Base-by-base conservation (phyloP, 2,888 invertebrate genomes). In the Villa cingulata region DNA sequence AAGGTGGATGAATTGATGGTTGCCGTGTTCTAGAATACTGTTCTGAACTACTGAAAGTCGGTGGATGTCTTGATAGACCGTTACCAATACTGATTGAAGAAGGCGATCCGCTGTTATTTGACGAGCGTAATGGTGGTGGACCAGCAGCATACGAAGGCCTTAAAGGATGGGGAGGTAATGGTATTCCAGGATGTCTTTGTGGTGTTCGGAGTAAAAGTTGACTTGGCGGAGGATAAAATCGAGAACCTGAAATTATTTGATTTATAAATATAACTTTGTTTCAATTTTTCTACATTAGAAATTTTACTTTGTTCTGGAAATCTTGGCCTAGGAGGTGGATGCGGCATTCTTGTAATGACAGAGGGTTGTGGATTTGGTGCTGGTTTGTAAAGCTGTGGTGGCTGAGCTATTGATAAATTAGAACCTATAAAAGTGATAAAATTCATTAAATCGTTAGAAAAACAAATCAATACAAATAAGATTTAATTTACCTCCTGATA, bases 281-380 rank as follows among this genome's bases (percentile, higher is more conserved):
- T 23, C 5, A 23, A 4, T 23, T 23, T 6, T 23, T 6, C 7
- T 23, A 23, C 7, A 23, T 6, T 23, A 23, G 7, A 23, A 42
- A 41, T 45, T 48, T 54, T 55, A 61, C 61, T 58, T 54, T 54
- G 57, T 32, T 61, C 62, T 23, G 57, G 23, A 34, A 51, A 52
- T 41, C 55, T 46, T 43, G 51, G 43, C 29, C 56, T 57, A 5
- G 57, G 53, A 5, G 57, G 53, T 23, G 58, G 52, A 55, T 77
- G 76, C 39, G 78, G 68, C 75, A 80, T 76, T 54, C 78, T 69
- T 10, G 77, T 78, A 41, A 80, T 79, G 9, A 80, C 78, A 37
- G 78, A 78, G 1, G 74, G 70, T 32, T 73, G 69, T 2, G 72
- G 48, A 37, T 46, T 52, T 10, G 51, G 41, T 27, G 68, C 68